A percentile compares a stretch with the other conserved stretches of the same genome.
These are phyloP conservation scores for Mycetomoellerius zeteki DNA, from an alignment of 1,140 invertebrate genomes.

Conservation along the genomic window DNA sequence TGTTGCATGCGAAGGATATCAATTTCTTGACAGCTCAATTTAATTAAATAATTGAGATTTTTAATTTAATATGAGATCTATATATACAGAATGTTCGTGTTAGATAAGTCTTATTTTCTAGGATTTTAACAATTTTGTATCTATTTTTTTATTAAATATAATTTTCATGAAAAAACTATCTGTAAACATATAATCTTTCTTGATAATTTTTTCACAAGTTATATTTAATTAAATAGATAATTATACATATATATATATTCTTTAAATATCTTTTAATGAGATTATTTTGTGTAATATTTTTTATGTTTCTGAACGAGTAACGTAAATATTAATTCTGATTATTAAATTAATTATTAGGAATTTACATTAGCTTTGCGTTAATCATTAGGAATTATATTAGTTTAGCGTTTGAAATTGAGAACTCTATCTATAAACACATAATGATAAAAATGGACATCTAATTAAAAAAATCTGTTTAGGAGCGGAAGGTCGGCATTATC, in stretches of 20 bases:
- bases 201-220: slow-evolving; percentile 1
- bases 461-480: not conserved
- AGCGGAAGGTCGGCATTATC: slow-evolving; percentile 25
- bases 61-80: not conserved
- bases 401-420: not conserved
- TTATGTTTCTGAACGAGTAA: not conserved
- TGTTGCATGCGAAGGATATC: not conserved
- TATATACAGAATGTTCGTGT: not conserved
- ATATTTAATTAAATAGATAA: not conserved
- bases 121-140: not conserved
- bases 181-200: not conserved
- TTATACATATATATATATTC: slow-evolving; percentile 9
- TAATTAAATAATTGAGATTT: slow-evolving; percentile 8
- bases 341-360: slow-evolving; percentile 8
- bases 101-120: not conserved
- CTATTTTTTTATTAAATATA: not conserved
- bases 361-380: not conserved
- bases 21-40: not conserved
- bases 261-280: not conserved
- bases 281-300: not conserved
- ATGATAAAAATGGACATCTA: not conserved
- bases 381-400: not conserved
- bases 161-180: not conserved
- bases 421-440: not conserved
- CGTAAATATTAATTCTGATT: not conserved